phyloP scores from a whole-genome alignment of 2,888 invertebrate genomes.

The Nephrotoma guestfalica region DNA sequence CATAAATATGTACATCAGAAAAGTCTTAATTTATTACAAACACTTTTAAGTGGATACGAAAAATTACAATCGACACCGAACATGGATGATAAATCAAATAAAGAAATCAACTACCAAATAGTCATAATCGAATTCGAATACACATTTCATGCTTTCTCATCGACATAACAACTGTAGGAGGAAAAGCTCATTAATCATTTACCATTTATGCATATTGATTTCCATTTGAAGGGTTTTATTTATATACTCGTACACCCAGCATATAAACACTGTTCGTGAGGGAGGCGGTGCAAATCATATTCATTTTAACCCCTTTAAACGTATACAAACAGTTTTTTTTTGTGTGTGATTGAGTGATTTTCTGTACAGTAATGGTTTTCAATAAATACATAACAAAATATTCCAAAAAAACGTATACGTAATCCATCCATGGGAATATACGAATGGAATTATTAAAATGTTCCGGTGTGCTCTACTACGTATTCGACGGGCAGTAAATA shows the following conservation, averaged over 20 bases:
- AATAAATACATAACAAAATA: not conserved
- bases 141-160: not conserved
- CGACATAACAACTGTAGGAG: not conserved
- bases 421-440: not conserved
- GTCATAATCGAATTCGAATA: not conserved
- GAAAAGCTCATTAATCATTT: not conserved
- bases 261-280: not conserved
- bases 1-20: not conserved
- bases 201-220: not conserved
- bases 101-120: not conserved
- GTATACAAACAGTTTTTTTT: not conserved
- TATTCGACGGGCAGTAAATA: not conserved
- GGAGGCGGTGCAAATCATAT: not conserved
- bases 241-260: not conserved
- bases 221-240: not conserved
- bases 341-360: not conserved
- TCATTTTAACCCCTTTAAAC: not conserved
- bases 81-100: not conserved
- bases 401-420: not conserved
- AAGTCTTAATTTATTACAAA: not conserved
- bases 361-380: not conserved
- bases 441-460: not conserved
- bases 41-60: not conserved
- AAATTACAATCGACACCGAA: not conserved
- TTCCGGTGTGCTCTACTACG: not conserved